phyloP scores from a whole-genome alignment of 2,113 vertebrate species.

The Euleptes europaea region DNA sequence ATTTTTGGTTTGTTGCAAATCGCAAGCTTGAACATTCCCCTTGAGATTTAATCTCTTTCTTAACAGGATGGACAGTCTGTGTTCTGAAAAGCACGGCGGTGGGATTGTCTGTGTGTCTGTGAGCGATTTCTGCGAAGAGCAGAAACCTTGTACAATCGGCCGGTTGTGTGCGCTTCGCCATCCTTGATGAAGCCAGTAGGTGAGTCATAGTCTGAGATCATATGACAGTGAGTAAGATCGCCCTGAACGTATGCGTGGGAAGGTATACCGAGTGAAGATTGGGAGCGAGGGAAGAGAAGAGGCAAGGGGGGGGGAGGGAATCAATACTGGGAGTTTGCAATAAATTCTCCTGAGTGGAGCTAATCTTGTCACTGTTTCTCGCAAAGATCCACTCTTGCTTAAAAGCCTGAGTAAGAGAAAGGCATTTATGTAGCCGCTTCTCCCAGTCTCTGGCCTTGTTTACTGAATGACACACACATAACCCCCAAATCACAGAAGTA shows the following conservation, averaged over 20 bases:
- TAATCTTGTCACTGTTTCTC: slow-evolving; percentile 61
- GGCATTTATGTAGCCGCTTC: slow-evolving; percentile 24
- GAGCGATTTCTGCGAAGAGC: not conserved
- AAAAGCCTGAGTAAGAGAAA: slow-evolving; percentile 52
- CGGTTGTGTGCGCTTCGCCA: slow-evolving; percentile 45
- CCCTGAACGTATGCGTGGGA: slow-evolving; percentile 55
- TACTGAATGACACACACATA: slow-evolving; percentile 10
- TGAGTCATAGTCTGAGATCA: slow-evolving; percentile 63
- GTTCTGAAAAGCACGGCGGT: not conserved
- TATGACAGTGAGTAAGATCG: slow-evolving; percentile 40
- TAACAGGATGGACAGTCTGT: not conserved
- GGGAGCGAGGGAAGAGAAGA: slow-evolving; percentile 28
- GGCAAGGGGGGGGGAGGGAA: slow-evolving; percentile 35
- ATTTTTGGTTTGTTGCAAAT: not conserved
- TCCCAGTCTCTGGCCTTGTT: slow-evolving; percentile 21
- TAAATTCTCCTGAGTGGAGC: slow-evolving; percentile 60
- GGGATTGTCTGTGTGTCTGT: not conserved
- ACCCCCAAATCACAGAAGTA: not conserved
- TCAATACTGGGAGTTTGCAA: slow-evolving; percentile 62
- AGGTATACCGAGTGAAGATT: slow-evolving; percentile 54
- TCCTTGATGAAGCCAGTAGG: slow-evolving; percentile 41
- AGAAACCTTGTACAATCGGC: slow-evolving; percentile 39
- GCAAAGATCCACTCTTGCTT: slow-evolving; percentile 33
- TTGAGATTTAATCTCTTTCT: not conserved
- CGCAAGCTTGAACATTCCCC: not conserved